phyloP scores from a whole-genome alignment of 2,888 invertebrate genomes.

The Metellina segmentata region DNA sequence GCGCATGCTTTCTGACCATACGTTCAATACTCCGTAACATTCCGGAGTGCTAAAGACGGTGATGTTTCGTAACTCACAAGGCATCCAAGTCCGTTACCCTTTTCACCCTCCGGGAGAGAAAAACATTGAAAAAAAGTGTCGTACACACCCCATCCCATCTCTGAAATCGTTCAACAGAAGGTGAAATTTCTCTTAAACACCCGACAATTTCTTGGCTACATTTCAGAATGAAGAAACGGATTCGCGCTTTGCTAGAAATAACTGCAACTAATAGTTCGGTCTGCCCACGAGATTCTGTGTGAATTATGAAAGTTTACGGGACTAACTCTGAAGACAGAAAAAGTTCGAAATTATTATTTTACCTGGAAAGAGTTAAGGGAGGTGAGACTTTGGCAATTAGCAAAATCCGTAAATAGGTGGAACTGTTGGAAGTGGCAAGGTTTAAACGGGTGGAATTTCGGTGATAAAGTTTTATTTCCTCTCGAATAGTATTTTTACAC shows the following conservation, averaged over 20 bases:
- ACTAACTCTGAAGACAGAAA: background rate
- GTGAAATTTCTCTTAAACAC: conserved; percentile 6
- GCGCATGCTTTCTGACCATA: background rate
- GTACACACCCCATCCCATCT: background rate
- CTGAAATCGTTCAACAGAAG: conserved; percentile 32
- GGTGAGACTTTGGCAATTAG: background rate
- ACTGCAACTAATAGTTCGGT: conserved; percentile 50
- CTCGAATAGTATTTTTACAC: background rate
- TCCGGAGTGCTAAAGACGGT: background rate
- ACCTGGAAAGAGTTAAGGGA: background rate
- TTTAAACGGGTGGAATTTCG: background rate
- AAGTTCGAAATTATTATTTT: background rate
- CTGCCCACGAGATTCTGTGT: conserved; percentile 49
- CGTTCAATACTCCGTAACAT: background rate
- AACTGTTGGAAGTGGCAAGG: background rate
- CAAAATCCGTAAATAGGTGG: background rate
- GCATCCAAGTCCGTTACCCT: conserved; percentile 13
- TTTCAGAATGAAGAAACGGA: conserved; percentile 29
- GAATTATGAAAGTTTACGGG: conserved; percentile 6
- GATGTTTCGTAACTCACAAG: background rate
- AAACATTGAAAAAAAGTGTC: background rate
- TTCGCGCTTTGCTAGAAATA: conserved; percentile 48
- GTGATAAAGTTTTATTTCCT: background rate
- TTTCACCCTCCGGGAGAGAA: background rate
- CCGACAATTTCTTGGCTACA: conserved; percentile 36